Evolutionary conservation across 2,113 vertebrate species (phyloP), one percentile per base, ranked within the genome.

Genomic region (Carassius gibelio): DNA sequence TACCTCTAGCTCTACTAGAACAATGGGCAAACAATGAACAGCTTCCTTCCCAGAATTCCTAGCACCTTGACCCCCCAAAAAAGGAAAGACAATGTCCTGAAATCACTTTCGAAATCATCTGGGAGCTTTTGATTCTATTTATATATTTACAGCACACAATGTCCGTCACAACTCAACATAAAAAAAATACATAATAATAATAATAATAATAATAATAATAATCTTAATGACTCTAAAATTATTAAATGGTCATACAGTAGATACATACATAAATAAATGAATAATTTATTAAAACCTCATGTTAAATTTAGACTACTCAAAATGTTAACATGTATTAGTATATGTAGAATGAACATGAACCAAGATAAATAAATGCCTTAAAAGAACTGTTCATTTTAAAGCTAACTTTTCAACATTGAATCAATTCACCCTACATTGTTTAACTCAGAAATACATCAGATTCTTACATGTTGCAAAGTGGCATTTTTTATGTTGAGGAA

Each of bases 1-100:
- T 74, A 26, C 88, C 71, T 72, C 30, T 69, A 78, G 81, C 79
- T 86, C 48, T 78, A 84, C 83, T 34, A 85, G 71, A 82, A 88
- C 87, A 89, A 85, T 79, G 34, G 64, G 38, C 69, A 55, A 38
- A 61, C 81, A 36, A 55, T 59, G 19, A 81, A 50, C 66, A 34
- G 79, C 64, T 55, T 59, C 17, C 34, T 75, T 69, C 62, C 64
- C 84, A 85, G 87, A 74, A 83, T 86, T 77, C 84, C 75, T 66
- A 72, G 57, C 34, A 23, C 84, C 82, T 82, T 86, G 84, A 88
- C 78, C 82, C 45, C 68, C 61, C 48, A 30, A 55, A 61, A 30
- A 61, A 81, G 77, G n/a, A 10, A 57, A 26, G 59, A 38, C 78
- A 80, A 26, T 23, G 57, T 15, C 34, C n/a, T 45, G n/a, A 45